Percentiles rank a stretch among this genome's conserved stretches.
Evolutionary conservation across 2,888 invertebrate species (phyloP).

Genomic region (Drosophila colorata): DNA sequence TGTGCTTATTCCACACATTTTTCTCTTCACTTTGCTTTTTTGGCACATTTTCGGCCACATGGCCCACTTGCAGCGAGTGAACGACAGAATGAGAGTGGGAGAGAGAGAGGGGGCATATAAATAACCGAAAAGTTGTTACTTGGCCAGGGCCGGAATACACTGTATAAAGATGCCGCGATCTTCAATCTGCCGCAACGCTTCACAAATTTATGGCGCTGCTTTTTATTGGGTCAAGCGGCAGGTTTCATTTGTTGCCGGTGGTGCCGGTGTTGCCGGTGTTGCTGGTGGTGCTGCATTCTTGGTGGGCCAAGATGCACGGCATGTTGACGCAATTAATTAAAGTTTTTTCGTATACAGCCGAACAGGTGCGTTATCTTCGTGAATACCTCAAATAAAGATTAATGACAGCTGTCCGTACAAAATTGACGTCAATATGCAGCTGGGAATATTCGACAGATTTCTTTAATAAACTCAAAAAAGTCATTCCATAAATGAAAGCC

Average conservation of each 20-base stretch:
- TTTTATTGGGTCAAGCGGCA: conserved; percentile 78
- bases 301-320: conserved; percentile 59
- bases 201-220: conserved; percentile 65
- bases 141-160: conserved; percentile 34
- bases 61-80: conserved; percentile 67
- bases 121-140: conserved; percentile 52
- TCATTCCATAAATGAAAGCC: not conserved
- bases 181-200: conserved; percentile 35
- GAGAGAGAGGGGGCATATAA: conserved; percentile 10
- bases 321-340: conserved; percentile 73
- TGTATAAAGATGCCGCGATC: conserved; percentile 50
- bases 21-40: conserved; percentile 49
- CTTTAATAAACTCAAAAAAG: no score
- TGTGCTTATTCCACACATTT: conserved; percentile 53
- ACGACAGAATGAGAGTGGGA: conserved; percentile 19
- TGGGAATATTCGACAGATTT: not conserved
- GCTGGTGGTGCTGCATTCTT: conserved; percentile 47
- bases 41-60: conserved; percentile 73
- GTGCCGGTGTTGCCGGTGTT: conserved; percentile 4
- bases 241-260: conserved; percentile 59
- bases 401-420: conserved; percentile 29
- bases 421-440: not conserved
- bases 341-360: conserved; percentile 11
- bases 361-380: conserved; percentile 45
- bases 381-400: conserved; percentile 10